Conservation (phyloP, 2,888 invertebrate genomes). For the Rhimphoctona megacephalus region DNA sequence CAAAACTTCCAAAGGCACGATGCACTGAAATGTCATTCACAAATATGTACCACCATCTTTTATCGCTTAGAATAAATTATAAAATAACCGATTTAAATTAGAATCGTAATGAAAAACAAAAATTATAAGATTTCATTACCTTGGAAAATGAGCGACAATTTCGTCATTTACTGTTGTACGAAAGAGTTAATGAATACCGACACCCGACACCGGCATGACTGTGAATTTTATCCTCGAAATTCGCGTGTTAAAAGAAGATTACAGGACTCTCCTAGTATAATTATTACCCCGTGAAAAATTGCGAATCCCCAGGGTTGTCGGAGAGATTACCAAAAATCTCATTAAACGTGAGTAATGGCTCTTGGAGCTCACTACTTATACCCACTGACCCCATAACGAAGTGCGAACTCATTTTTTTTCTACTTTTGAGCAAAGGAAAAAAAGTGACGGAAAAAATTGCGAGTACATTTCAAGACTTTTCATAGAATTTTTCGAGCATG, state of each 20-base stretch:
- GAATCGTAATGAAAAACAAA: background rate
- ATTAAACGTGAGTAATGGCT: constrained; percentile 43
- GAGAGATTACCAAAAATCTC: constrained; percentile 51
- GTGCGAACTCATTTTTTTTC: constrained; percentile 8
- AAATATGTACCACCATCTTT: background rate
- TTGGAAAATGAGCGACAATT: constrained; percentile 17
- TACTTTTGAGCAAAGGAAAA: constrained; percentile 8
- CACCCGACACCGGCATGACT: constrained; percentile 6
- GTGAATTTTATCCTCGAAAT: constrained; percentile 25
- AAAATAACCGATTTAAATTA: background rate
- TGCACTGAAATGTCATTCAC: constrained; percentile 37
- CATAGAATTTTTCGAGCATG: background rate
- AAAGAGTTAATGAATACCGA: constrained; percentile 10
- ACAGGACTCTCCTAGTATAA: constrained; percentile 38
- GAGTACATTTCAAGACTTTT: constrained; percentile 14
- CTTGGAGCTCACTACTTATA: constrained; percentile 7
- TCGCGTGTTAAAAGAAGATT: constrained; percentile 48
- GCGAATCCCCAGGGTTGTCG: constrained; percentile 28
- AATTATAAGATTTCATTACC: constrained; percentile 5
- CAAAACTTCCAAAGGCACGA: background rate
- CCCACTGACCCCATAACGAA: constrained; percentile 24
- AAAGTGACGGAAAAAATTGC: constrained; percentile 7
- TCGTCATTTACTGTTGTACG: background rate
- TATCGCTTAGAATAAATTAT: background rate
- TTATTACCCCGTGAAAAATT: constrained; percentile 36